Evolutionary conservation across 2,113 vertebrate genomes (phyloP).

Genomic region (Odocoileus hemionus): DNA sequence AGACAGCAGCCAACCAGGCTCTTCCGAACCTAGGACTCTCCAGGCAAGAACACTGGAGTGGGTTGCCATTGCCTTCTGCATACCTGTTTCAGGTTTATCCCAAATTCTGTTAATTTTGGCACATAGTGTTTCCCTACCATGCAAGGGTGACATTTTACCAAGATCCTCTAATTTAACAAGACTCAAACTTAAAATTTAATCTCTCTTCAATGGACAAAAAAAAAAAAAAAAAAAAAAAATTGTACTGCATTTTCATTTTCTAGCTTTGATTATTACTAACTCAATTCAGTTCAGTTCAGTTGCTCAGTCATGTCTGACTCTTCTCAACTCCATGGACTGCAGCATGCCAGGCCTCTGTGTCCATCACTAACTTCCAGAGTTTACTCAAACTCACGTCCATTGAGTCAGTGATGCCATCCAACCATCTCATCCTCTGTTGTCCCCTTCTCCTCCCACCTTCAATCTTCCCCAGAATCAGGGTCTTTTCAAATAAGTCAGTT

Average conservation of each 20-base stretch:
- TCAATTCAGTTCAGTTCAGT: neutral
- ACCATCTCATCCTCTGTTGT: neutral
- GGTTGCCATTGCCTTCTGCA: no score
- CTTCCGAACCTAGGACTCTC: no score
- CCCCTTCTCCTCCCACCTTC: neutral
- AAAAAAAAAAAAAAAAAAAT: neutral
- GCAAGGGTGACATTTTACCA: neutral
- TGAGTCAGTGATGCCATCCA: neutral
- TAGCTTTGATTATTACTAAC: neutral
- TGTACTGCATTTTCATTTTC: neutral
- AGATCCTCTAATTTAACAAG: neutral
- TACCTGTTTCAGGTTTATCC: neutral
- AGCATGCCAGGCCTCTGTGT: fast-evolving
- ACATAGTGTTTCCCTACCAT: neutral
- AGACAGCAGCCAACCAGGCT: no score
- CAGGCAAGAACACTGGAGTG: no score
- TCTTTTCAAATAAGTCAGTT: neutral
- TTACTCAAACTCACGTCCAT: neutral
- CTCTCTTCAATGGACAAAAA: neutral
- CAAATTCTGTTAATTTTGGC: neutral
- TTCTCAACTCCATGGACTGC: neutral
- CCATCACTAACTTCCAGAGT: neutral
- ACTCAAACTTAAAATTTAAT: neutral
- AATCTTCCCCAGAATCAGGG: neutral
- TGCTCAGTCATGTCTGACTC: neutral